These are phyloP conservation scores for Dryadula phaetusa DNA, from an alignment of 2,888 invertebrate genomes.

Conservation along the genomic window DNA sequence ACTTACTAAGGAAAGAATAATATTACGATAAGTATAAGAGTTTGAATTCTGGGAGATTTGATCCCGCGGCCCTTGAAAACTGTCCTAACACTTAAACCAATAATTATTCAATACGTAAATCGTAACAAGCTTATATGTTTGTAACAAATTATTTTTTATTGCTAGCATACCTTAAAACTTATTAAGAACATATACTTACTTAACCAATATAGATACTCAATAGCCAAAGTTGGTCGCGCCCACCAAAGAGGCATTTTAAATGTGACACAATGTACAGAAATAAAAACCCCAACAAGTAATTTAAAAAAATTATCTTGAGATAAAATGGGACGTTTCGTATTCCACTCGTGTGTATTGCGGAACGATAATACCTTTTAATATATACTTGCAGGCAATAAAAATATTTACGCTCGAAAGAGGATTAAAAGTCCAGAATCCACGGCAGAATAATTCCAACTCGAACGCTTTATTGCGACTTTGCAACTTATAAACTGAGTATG, in stretches of 20 bases:
- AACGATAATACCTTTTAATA: constrained; percentile 21
- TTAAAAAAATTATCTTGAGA: constrained; percentile 1
- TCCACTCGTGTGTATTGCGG: background rate
- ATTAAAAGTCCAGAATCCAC: constrained; percentile 19
- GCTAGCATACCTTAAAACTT: too few species aligned
- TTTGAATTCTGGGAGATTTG: too few species aligned
- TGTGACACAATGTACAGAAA: background rate
- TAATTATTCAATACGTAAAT: too few species aligned
- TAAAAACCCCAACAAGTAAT: background rate
- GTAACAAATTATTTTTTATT: too few species aligned
- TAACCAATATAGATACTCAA: too few species aligned
- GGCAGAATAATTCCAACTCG: constrained; percentile 10
- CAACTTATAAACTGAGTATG: constrained; percentile 20
- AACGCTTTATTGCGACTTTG: constrained; percentile 17
- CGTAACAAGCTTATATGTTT: too few species aligned
- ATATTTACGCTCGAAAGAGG: constrained; percentile 20
- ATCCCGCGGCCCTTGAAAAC: too few species aligned
- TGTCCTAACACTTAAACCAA: too few species aligned
- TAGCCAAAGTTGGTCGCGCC: too few species aligned
- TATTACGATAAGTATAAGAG: too few species aligned
- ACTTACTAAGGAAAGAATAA: too few species aligned
- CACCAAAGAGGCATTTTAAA: background rate
- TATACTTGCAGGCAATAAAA: constrained; percentile 21
- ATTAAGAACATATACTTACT: too few species aligned
- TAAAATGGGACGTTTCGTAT: background rate